Evolutionary conservation across 1,140 invertebrate genomes (phyloP).

Genomic region (Kradibia gibbosae): DNA sequence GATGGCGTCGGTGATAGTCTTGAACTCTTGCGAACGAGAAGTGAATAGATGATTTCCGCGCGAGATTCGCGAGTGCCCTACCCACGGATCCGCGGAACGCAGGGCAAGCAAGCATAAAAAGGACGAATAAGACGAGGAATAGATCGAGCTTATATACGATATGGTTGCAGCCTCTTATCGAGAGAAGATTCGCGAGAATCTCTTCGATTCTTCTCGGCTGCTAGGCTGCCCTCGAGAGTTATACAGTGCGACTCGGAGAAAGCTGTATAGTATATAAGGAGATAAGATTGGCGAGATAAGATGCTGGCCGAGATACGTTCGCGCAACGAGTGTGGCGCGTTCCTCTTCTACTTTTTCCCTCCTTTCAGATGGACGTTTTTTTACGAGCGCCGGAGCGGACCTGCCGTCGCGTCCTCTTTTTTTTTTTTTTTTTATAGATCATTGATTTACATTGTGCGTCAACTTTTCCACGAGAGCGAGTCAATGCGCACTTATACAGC

Average conservation of each 20-base stretch:
- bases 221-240: not conserved
- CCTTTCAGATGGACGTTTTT: slow-evolving; percentile 16
- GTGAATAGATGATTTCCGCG: slow-evolving; percentile 44
- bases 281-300: slow-evolving; percentile 33
- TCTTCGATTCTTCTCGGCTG: slow-evolving; percentile 37
- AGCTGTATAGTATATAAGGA: slow-evolving; percentile 4
- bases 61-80: slow-evolving; percentile 36
- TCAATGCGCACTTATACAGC: not conserved
- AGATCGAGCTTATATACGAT: slow-evolving; percentile 33
- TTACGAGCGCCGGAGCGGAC: not conserved
- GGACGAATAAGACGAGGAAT: not conserved
- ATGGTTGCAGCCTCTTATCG: slow-evolving; percentile 41
- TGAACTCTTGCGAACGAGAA: slow-evolving; percentile 26
- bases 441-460: slow-evolving; percentile 28
- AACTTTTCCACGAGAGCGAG: not conserved
- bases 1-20: slow-evolving; percentile 39
- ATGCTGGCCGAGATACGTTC: slow-evolving; percentile 18
- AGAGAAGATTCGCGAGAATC: slow-evolving; percentile 26
- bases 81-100: not conserved
- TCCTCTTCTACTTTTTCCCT: not conserved
- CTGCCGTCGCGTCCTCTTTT: not conserved
- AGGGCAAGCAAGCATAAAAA: not conserved
- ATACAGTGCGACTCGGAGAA: slow-evolving; percentile 27
- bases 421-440: not conserved
- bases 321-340: not conserved